Conservation (phyloP, 2,888 invertebrate species). For the Cryptocheilus praepositus region DNA sequence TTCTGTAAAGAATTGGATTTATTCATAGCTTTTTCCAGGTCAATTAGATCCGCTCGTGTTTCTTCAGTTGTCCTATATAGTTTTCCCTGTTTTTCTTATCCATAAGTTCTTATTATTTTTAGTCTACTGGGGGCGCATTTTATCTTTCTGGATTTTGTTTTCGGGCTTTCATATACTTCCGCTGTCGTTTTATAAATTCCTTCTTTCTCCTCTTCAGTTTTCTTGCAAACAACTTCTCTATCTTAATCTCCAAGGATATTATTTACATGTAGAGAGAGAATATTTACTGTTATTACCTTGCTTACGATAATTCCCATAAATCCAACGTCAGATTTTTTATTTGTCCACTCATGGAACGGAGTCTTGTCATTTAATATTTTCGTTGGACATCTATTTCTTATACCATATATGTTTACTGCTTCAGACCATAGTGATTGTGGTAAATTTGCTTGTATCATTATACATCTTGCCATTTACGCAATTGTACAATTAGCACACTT, state of each 20-base stretch:
- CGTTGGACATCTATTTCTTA: slow-evolving; percentile 54
- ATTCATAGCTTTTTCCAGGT: slow-evolving; percentile 13
- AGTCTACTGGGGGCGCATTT: slow-evolving; percentile 29
- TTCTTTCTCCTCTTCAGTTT: too few species aligned
- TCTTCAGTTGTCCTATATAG: slow-evolving; percentile 19
- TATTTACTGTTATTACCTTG: slow-evolving; percentile 19
- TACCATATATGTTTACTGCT: slow-evolving; percentile 53
- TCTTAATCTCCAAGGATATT: slow-evolving; percentile 18
- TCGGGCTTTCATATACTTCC: not conserved
- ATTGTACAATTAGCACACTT: slow-evolving; percentile 59
- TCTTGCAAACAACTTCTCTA: slow-evolving; percentile 34
- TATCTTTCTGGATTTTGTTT: not conserved
- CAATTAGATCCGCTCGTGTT: too few species aligned
- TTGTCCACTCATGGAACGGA: slow-evolving; percentile 38
- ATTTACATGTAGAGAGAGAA: too few species aligned
- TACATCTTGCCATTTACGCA: slow-evolving; percentile 53
- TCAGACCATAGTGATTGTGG: slow-evolving; percentile 58
- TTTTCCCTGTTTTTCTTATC: slow-evolving; percentile 30
- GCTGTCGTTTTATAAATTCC: too few species aligned
- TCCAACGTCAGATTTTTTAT: slow-evolving; percentile 36
- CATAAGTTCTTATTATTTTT: slow-evolving; percentile 19
- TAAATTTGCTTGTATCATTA: slow-evolving; percentile 47
- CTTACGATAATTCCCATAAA: slow-evolving; percentile 50
- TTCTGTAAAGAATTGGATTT: slow-evolving; percentile 27
- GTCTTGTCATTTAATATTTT: slow-evolving; percentile 29